Percentiles rank a stretch among this genome's conserved stretches.
Evolutionary conservation across 1,140 invertebrate species (phyloP).

Genomic region (Ctenoplectra terminalis): DNA sequence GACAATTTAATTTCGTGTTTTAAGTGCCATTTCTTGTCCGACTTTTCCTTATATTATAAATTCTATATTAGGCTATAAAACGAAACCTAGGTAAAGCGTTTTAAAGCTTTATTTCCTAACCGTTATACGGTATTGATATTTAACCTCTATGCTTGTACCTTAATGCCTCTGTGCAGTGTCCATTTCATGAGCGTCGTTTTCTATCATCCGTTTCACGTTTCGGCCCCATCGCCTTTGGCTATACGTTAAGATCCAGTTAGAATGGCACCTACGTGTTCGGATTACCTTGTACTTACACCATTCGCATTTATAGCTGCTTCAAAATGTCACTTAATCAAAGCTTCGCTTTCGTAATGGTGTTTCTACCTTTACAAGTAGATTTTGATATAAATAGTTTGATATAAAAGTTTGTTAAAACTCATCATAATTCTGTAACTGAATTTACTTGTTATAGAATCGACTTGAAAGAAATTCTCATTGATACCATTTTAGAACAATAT

Average conservation of each 20-base stretch:
- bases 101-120: neutral
- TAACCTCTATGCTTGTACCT: neutral
- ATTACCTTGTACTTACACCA: neutral
- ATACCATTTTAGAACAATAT: no score
- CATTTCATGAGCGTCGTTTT: neutral
- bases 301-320: no score
- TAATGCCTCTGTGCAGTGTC: neutral
- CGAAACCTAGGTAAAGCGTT: neutral
- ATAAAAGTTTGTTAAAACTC: no score
- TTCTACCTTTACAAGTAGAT: neutral
- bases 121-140: slow-evolving; percentile 3
- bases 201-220: slow-evolving; percentile 19
- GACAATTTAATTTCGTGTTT: neutral
- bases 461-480: no score
- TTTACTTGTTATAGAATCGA: no score
- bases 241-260: neutral
- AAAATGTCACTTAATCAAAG: neutral
- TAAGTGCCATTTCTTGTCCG: neutral
- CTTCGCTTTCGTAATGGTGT: neutral
- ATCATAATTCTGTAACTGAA: no score
- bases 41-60: neutral
- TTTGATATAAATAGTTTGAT: no score
- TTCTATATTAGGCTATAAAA: neutral
- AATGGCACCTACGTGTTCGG: neutral
- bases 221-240: neutral